A percentile compares a stretch with the other conserved stretches of the same genome.
Conservation (phyloP, 2,113 vertebrate species). For the Peromyscus californicus region DNA sequence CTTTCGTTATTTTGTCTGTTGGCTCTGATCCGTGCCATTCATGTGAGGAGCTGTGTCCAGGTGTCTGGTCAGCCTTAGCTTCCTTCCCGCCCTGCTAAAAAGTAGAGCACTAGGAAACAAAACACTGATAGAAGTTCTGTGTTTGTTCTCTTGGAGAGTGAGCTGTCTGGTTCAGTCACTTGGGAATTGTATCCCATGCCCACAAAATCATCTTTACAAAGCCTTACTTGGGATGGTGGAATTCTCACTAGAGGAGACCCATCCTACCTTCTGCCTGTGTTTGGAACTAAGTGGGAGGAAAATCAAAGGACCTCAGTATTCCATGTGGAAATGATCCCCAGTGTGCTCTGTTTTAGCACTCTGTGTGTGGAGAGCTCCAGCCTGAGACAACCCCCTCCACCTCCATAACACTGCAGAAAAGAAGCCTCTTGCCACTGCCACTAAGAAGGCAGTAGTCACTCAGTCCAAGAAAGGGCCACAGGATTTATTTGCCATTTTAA, state of each 20-base stretch:
- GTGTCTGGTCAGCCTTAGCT: background rate
- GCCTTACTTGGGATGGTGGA: background rate
- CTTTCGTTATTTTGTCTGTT: background rate
- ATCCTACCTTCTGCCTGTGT: background rate
- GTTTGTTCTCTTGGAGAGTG: background rate
- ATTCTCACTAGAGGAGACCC: background rate
- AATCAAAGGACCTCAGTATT: background rate
- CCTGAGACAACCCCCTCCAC: background rate
- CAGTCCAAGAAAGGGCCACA: background rate
- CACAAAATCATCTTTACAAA: background rate
- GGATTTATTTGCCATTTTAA: background rate
- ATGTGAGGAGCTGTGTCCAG: background rate
- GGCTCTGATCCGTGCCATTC: background rate
- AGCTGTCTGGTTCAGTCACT: background rate
- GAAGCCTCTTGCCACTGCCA: background rate
- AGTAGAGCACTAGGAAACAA: background rate
- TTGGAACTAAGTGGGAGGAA: background rate
- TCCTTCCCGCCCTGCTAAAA: background rate
- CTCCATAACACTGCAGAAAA: background rate
- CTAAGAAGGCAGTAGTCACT: background rate
- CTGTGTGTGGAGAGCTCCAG: background rate
- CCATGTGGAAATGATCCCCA: background rate
- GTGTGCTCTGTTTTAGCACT: background rate
- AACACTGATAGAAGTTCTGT: background rate
- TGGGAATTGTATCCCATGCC: fast-evolving